phyloP scores from a whole-genome alignment of 2,797 vertebrate species.

The Notamacropus eugenii region DNA sequence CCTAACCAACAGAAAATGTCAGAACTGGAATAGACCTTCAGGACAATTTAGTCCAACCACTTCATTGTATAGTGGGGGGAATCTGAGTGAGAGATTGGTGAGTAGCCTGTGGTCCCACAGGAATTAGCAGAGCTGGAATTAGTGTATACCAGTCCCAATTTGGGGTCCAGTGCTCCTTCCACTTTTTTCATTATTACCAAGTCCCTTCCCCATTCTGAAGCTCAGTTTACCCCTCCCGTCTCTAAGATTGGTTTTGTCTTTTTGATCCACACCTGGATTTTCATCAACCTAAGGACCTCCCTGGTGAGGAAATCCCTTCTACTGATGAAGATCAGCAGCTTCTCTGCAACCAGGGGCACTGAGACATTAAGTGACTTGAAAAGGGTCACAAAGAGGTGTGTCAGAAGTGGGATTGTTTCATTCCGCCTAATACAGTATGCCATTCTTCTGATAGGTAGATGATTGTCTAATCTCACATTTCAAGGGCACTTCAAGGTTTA shows the following conservation, averaged over 20 bases:
- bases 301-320: background rate
- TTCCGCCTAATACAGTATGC: background rate
- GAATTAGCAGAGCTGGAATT: background rate
- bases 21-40: conserved; percentile 52
- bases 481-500: background rate
- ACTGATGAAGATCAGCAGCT: background rate
- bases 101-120: background rate
- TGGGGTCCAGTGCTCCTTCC: background rate
- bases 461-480: background rate
- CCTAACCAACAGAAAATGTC: background rate
- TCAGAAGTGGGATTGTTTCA: background rate
- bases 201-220: background rate
- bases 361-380: background rate
- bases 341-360: background rate
- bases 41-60: conserved; percentile 36
- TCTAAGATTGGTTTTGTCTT: background rate
- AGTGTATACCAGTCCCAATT: background rate
- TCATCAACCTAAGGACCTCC: background rate
- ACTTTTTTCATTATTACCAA: background rate
- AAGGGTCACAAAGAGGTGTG: background rate
- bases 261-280: background rate
- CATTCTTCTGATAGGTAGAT: background rate
- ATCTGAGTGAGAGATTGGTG: conserved; percentile 13
- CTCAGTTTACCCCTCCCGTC: background rate
- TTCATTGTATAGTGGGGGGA: conserved; percentile 40